Percentiles rank a stretch among this genome's conserved stretches.
phyloP scores from a whole-genome alignment of 2,797 vertebrate genomes.

The Amblyraja radiata region DNA sequence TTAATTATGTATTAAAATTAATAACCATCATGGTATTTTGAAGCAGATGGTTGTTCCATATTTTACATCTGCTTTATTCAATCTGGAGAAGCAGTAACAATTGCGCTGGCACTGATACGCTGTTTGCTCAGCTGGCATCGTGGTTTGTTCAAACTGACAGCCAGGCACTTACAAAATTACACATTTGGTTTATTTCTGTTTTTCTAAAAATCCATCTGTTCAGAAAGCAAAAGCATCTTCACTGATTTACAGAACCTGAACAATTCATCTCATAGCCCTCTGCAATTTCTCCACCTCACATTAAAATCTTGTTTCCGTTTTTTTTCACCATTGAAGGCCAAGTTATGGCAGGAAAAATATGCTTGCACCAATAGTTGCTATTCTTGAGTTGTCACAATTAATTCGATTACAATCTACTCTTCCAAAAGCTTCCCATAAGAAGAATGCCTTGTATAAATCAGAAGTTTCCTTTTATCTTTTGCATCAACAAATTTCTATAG shows the following conservation, averaged over 20 bases:
- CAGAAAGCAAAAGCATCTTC: not conserved
- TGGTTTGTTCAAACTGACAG: conserved; percentile 21
- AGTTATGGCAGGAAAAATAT: not conserved
- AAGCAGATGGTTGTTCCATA: conserved; percentile 29
- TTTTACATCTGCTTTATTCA: conserved; percentile 35
- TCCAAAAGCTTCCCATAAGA: not conserved
- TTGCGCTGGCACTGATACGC: conserved; percentile 1
- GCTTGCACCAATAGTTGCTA: not conserved
- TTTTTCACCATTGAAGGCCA: not conserved
- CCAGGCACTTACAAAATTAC: conserved; percentile 24
- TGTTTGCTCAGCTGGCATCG: conserved; percentile 9
- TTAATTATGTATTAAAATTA: conserved; percentile 28
- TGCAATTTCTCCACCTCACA: not conserved
- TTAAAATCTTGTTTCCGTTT: not conserved
- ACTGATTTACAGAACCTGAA: not conserved
- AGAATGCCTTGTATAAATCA: not conserved
- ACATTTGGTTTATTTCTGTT: conserved; percentile 30
- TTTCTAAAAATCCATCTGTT: conserved; percentile 23
- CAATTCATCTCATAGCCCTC: not conserved
- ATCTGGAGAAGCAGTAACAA: conserved; percentile 15
- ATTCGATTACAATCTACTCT: not conserved
- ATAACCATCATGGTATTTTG: conserved; percentile 15
- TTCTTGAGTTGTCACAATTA: not conserved
- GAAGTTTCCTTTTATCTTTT: not conserved
- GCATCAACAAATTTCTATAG: not conserved